phyloP scores from a whole-genome alignment of 2,113 vertebrate genomes.

The Mobula birostris region DNA sequence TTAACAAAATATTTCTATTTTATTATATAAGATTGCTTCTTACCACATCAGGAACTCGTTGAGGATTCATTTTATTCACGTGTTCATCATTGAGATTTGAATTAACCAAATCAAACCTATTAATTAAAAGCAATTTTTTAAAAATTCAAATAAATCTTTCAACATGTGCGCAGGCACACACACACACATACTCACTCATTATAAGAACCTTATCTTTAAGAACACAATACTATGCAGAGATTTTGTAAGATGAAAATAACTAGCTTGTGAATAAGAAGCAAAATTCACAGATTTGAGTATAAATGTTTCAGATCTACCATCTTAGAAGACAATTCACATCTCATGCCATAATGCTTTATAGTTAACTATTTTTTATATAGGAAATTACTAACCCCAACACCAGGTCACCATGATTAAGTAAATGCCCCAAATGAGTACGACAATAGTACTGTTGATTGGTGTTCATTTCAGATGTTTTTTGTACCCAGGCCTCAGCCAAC shows the following conservation, averaged over 20 bases:
- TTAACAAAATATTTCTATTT: not conserved
- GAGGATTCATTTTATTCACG: slow-evolving; percentile 89
- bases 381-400: slow-evolving; percentile 73
- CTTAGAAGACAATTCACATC: not conserved
- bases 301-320: not conserved
- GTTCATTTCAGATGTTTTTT: slow-evolving; percentile 88
- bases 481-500: slow-evolving; percentile 89
- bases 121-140: slow-evolving; percentile 38
- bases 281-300: not conserved
- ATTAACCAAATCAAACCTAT: slow-evolving; percentile 87
- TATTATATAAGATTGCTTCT: slow-evolving; percentile 43
- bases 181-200: not conserved
- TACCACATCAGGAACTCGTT: slow-evolving; percentile 87
- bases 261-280: not conserved
- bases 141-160: not conserved
- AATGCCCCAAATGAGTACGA: slow-evolving; percentile 84
- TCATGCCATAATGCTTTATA: not conserved
- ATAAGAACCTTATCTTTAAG: not conserved
- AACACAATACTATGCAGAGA: not conserved
- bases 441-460: slow-evolving; percentile 89
- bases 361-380: not conserved
- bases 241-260: not conserved
- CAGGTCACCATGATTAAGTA: slow-evolving; percentile 90
- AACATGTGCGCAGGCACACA: too few relatives aligned
- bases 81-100: slow-evolving; percentile 89